Conservation (phyloP, 1,140 invertebrate genomes). For the Amphibalanus amphitrite region DNA sequence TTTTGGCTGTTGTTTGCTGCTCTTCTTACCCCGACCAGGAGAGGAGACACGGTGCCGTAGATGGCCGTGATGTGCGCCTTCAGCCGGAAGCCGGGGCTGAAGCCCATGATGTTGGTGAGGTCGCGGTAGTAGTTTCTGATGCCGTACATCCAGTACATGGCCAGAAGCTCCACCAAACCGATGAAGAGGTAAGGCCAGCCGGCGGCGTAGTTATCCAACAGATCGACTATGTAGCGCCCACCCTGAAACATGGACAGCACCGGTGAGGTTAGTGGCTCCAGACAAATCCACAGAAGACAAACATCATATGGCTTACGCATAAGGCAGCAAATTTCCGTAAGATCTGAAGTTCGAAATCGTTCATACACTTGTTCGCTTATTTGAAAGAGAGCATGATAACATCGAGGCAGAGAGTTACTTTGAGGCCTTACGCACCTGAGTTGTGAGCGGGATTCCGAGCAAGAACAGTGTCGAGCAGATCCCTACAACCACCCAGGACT, state of each 20-base stretch:
- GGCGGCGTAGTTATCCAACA: constrained; percentile 70
- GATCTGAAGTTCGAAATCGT: too few relatives aligned
- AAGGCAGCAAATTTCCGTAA: too few relatives aligned
- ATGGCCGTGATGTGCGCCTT: background rate
- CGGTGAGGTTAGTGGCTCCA: background rate
- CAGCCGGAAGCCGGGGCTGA: background rate
- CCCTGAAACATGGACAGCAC: constrained; percentile 24
- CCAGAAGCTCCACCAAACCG: constrained; percentile 44
- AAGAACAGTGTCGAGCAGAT: constrained; percentile 41
- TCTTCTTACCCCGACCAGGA: background rate
- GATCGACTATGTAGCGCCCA: constrained; percentile 59
- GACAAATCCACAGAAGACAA: background rate
- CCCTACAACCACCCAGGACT: constrained; percentile 34
- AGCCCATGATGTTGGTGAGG: constrained; percentile 49
- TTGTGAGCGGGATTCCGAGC: constrained; percentile 45
- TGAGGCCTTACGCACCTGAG: constrained; percentile 16
- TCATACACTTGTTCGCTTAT: background rate
- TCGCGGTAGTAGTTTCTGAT: constrained; percentile 31
- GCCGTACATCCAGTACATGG: constrained; percentile 62
- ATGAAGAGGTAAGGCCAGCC: constrained; percentile 67
- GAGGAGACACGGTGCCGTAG: background rate
- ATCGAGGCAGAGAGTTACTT: too few relatives aligned
- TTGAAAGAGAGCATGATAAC: too few relatives aligned
- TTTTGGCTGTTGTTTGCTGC: too few relatives aligned
- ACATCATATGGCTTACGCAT: too few relatives aligned